Percentiles rank a stretch among this genome's conserved stretches.
Conservation (phyloP, 2,888 invertebrate genomes). For the Pimpla rufipes region DNA sequence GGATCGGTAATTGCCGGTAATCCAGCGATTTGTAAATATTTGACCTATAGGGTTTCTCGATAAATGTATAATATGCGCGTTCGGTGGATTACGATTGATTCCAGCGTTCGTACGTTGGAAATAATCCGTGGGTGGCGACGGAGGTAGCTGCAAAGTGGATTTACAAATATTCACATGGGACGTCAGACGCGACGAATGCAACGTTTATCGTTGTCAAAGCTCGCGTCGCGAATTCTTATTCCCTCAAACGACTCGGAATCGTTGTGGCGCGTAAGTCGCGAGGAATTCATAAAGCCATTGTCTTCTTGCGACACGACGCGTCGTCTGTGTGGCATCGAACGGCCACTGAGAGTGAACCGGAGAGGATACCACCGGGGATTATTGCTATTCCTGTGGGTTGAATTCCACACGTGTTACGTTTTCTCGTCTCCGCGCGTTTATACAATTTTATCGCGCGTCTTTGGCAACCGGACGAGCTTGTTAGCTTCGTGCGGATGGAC, state of each 20-base stretch:
- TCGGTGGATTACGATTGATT: slow-evolving; percentile 46
- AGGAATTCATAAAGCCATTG: slow-evolving; percentile 72
- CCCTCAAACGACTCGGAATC: slow-evolving; percentile 57
- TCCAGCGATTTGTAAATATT: slow-evolving; percentile 66
- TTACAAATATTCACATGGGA: slow-evolving; percentile 39
- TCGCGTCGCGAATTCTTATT: slow-evolving; percentile 48
- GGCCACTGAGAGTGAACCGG: background rate
- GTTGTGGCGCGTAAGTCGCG: slow-evolving; percentile 67
- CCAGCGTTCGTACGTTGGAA: slow-evolving; percentile 15
- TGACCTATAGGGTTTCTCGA: slow-evolving; percentile 67
- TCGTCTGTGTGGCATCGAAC: background rate
- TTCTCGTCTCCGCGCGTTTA: slow-evolving; percentile 34
- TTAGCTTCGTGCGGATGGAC: background rate
- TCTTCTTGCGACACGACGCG: slow-evolving; percentile 65
- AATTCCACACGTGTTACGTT: slow-evolving; percentile 67
- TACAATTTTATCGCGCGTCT: slow-evolving; percentile 1
- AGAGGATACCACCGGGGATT: slow-evolving; percentile 58
- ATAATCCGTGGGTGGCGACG: slow-evolving; percentile 63
- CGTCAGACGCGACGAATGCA: slow-evolving; percentile 45
- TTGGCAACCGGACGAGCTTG: slow-evolving; percentile 11
- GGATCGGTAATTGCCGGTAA: slow-evolving; percentile 52
- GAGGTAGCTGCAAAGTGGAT: slow-evolving; percentile 19
- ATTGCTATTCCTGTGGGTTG: slow-evolving; percentile 70
- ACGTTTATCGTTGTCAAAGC: slow-evolving; percentile 54
- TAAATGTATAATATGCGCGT: slow-evolving; percentile 55